These are phyloP conservation scores for Ceratitis capitata DNA, from an alignment of 1,140 invertebrate species.

Conservation along the genomic window DNA sequence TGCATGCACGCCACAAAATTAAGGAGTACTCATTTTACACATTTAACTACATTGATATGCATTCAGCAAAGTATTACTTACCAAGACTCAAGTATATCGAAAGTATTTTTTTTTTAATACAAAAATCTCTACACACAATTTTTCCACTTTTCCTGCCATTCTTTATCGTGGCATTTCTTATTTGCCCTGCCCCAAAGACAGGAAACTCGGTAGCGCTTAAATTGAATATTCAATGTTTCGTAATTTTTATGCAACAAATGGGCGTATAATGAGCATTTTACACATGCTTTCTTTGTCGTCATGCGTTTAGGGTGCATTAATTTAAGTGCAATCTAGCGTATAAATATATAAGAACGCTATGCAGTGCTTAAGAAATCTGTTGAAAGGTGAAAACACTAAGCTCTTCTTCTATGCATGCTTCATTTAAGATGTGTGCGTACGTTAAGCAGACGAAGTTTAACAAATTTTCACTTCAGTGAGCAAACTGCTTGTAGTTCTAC, in stretches of 20 bases:
- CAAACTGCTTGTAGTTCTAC: too few relatives aligned
- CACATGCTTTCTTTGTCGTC: not conserved
- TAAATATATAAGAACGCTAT: not conserved
- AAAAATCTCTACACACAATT: not conserved
- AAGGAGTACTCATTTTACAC: too few relatives aligned
- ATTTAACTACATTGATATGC: too few relatives aligned
- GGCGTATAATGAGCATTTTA: constrained; percentile 27
- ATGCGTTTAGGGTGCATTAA: constrained; percentile 6
- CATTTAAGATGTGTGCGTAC: not conserved
- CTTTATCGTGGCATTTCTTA: not conserved
- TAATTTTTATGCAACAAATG: constrained; percentile 6
- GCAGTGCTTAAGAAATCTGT: not conserved
- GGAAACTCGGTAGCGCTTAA: not conserved
- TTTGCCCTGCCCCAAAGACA: not conserved
- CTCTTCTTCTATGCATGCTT: not conserved
- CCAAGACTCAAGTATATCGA: too few relatives aligned
- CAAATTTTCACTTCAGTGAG: not conserved
- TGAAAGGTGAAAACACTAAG: not conserved
- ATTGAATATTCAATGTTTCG: constrained; percentile 19
- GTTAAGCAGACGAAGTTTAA: not conserved
- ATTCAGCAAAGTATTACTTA: too few relatives aligned
- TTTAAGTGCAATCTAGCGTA: not conserved
- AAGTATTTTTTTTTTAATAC: too few relatives aligned
- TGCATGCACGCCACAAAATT: not conserved
- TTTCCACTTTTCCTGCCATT: not conserved